Base-by-base conservation (phyloP, 2,113 vertebrate genomes). In the Hyperoodon ampullatus region DNA sequence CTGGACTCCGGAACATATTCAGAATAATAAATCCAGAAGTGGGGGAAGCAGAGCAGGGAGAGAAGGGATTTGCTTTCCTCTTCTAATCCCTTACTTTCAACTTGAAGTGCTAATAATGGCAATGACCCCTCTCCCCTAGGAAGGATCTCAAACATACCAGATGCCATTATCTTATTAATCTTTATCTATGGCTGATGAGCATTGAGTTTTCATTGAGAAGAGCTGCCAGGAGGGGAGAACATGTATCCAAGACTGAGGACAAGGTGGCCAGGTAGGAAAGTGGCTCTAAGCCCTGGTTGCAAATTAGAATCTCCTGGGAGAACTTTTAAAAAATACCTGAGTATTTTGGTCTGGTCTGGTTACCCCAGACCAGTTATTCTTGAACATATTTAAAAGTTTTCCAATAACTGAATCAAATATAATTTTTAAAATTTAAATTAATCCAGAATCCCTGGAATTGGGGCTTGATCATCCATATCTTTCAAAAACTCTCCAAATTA, bases 131-230 rank as follows among this genome's bases (percentile, higher is more conserved):
- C 77, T 85, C 23, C 33, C 15, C 16, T 39, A n/a, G 24, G 66
- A 33, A 82, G 35, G 89, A 88, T 93, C 87, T 84, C 68, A 50
- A 85, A 83, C 9, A 39, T 30, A 60, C 60, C 28, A 42, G 93
- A 70, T 47, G 66, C 75, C 44, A 1, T 30, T 55, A 14, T 72
- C 35, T 88, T 53, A 74, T 90, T 90, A 14, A 85, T 95, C 33
- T 84, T 94, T 84, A 33, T 63, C 90, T 72, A 35, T 58, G 35
- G 55, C 68, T 72, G 88, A 86, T 30, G n/a, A 86, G 16, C 28
- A 35, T 16, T 94, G n/a, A 23, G 55, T 65, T 95, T 95, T 93
- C 72, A 86, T 94, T 95, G 77, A 47, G 58, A 71, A 92, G 87
- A 55, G 44, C 71, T 72, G 47, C 28, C 47, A 10, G 60, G 63